These are phyloP conservation scores for Hapalemur alaotrensis DNA, from an alignment of 2,797 vertebrate genomes.

Conservation along the genomic window DNA sequence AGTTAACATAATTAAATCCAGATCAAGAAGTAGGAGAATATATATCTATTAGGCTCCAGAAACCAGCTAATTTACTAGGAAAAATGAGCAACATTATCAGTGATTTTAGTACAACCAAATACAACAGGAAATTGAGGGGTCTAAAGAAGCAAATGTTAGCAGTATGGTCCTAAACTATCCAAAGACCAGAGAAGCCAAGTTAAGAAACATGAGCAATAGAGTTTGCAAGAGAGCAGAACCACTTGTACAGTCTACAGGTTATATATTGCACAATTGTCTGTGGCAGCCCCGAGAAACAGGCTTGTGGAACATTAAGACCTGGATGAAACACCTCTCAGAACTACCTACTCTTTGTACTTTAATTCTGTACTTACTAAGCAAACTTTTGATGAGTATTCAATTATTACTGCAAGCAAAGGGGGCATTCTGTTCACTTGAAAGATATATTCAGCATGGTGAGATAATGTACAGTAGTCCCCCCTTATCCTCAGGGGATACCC, in stretches of 20 bases:
- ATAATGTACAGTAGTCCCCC: not conserved
- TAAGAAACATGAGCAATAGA: not conserved
- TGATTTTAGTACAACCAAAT: not conserved
- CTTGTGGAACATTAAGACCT: not conserved
- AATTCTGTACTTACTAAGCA: not conserved
- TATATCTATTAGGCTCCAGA: not conserved
- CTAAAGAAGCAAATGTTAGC: not conserved
- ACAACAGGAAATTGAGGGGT: not conserved
- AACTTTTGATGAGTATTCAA: not conserved
- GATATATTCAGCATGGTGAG: not conserved
- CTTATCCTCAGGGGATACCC: not conserved
- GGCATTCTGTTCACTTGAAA: not conserved
- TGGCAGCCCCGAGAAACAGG: not conserved
- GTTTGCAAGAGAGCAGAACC: not conserved
- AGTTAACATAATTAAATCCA: not conserved
- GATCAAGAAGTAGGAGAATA: not conserved
- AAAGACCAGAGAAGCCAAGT: not conserved
- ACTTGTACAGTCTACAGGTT: not conserved
- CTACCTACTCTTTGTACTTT: not conserved
- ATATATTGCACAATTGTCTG: not conserved
- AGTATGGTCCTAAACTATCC: not conserved
- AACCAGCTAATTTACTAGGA: not conserved
- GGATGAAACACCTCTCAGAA: not conserved
- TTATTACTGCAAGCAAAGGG: not conserved
- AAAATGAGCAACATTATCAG: not conserved